Base-by-base conservation (phyloP, 2,888 invertebrate genomes). In the Tipula vernalis region DNA sequence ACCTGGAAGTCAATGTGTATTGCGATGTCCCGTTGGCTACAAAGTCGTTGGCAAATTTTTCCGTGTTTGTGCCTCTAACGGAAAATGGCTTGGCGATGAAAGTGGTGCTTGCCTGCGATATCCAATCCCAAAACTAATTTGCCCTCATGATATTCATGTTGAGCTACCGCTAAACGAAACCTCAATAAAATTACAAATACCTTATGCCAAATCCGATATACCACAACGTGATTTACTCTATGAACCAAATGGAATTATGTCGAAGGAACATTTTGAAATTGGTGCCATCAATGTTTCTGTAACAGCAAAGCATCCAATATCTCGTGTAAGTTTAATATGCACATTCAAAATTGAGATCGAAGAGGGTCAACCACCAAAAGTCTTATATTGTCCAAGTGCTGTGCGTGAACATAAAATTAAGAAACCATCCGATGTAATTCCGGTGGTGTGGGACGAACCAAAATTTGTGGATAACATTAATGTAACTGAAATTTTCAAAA, bases 131-230 rank as follows among this genome's bases (percentile, higher is more conserved):
- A 91, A 91, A 88, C 91, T 93, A 87, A 91, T 92, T 88, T 93
- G 93, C 88, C 93, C 93, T 2, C 90, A 91, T 83, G 92, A 93
- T 88, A 91, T 93, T 86, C 89, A 90, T 18, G 90, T 92, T 6
- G 91, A 92, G 87, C 88, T 93, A 83, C 90, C 92, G 15, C 91
- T 92, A 5, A 91, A 91, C 85, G 90, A 91, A 88, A 91, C 90
- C 87, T 91, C 91, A 87, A 91, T 92, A 2, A 91, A 92, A 88
- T 92, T 93, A 71, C 91, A 91, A 71, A 91, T 93, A 88, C 92
- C 92, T 86, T 92, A 92, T 87, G 93, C 93, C 4, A 91, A 91
- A 87, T 92, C 93, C 71, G 93, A 93, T 89, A 92, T 93, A 83
- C 93, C 92, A 92, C 92, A 93, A 87, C 91, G 88, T 36, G 89